phyloP scores from a whole-genome alignment of 2,888 invertebrate species.

The Meloe dianella region DNA sequence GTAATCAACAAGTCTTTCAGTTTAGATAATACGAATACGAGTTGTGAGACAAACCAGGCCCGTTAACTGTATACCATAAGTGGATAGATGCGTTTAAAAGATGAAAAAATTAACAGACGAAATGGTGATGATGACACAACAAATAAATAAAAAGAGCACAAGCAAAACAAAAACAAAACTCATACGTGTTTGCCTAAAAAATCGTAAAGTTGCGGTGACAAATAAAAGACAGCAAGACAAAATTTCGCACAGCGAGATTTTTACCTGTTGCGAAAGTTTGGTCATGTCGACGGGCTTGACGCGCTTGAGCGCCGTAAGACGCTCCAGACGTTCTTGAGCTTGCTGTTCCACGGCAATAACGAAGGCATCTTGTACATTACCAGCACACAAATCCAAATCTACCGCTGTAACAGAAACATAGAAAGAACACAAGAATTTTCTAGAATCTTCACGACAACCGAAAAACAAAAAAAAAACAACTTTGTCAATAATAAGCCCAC shows the following conservation, averaged over 20 bases:
- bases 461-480: neutral
- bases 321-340: conserved; percentile 89
- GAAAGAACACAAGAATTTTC: neutral
- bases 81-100: neutral
- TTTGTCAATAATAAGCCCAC: neutral
- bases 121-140: neutral
- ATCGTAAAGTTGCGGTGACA: neutral
- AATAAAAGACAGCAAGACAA: neutral
- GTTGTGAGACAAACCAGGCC: neutral
- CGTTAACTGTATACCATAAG: neutral
- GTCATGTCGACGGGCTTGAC: conserved; percentile 95
- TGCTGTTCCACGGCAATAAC: conserved; percentile 98
- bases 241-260: neutral
- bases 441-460: neutral
- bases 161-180: too few species aligned
- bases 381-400: conserved; percentile 76
- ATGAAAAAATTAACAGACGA: neutral
- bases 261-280: conserved; percentile 84
- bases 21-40: neutral
- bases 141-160: neutral
- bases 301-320: conserved; percentile 88
- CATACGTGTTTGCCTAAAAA: too few species aligned
- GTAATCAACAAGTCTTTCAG: neutral
- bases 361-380: conserved; percentile 94
- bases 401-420: conserved; percentile 69